Conservation (phyloP, 1,140 invertebrate genomes). For the Epicauta chinensis region DNA sequence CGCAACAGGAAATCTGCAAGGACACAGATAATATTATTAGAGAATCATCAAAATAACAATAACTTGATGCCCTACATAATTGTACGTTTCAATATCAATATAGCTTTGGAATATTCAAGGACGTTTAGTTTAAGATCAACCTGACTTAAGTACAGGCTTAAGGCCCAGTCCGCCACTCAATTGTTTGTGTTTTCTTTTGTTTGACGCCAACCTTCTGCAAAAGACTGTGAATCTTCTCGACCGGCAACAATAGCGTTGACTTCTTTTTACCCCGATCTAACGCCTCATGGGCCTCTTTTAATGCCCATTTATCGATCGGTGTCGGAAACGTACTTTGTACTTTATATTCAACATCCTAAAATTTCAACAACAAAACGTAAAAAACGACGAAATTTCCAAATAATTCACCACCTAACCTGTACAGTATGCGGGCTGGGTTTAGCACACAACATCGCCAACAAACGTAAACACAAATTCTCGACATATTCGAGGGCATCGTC, state of each 20-base stretch:
- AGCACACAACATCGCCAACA: slow-evolving; percentile 82
- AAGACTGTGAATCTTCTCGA: slow-evolving; percentile 85
- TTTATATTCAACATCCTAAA: slow-evolving; percentile 84
- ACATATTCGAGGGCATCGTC: slow-evolving; percentile 91
- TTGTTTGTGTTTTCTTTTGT: slow-evolving; percentile 8
- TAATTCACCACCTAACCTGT: too few relatives aligned
- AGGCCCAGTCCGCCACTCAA: too few relatives aligned
- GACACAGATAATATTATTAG: too few relatives aligned
- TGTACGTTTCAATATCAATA: too few relatives aligned
- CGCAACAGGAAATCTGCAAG: too few relatives aligned
- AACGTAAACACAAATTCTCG: slow-evolving; percentile 81
- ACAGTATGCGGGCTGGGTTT: slow-evolving; percentile 74
- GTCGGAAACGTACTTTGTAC: slow-evolving; percentile 87
- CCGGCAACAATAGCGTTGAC: slow-evolving; percentile 75
- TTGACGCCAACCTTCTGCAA: slow-evolving; percentile 90
- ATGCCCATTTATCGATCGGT: slow-evolving; percentile 89
- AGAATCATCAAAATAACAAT: too few relatives aligned
- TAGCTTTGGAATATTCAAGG: too few relatives aligned
- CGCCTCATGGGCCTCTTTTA: slow-evolving; percentile 79
- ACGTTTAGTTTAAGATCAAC: too few relatives aligned
- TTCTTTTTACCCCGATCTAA: slow-evolving; percentile 78
- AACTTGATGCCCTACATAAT: too few relatives aligned
- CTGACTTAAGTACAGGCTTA: too few relatives aligned
- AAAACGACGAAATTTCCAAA: neutral
- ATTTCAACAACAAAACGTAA: slow-evolving; percentile 2